phyloP scores from a whole-genome alignment of 2,113 vertebrate genomes.

The Cinclus mexicanus region DNA sequence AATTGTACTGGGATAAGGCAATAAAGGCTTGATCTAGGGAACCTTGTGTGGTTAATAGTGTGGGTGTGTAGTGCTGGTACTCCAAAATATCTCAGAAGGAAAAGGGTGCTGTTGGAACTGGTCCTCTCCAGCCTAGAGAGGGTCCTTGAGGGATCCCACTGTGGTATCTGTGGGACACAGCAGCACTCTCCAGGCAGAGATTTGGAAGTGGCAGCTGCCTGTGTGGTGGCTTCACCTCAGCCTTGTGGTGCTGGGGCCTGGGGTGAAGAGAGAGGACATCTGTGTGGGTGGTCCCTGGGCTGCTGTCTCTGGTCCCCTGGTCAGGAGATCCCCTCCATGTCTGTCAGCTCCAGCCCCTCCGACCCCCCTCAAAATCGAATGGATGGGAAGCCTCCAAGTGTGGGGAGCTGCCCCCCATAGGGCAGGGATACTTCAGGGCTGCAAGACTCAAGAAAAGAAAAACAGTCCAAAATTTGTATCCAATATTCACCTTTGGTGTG shows the following conservation, averaged over 20 bases:
- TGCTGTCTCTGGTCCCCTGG: background rate
- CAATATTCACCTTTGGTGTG: background rate
- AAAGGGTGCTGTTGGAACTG: background rate
- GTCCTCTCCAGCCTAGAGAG: background rate
- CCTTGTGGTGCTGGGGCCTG: background rate
- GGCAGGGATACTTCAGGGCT: background rate
- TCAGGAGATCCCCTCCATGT: background rate
- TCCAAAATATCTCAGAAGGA: background rate
- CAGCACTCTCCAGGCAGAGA: background rate
- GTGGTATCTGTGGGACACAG: background rate
- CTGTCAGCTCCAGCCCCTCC: background rate
- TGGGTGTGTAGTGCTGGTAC: background rate
- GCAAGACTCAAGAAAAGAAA: background rate
- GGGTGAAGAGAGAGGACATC: background rate
- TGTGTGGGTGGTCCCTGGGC: background rate
- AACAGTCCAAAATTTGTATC: background rate
- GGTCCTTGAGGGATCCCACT: background rate
- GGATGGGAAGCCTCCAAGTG: background rate
- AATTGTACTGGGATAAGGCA: background rate
- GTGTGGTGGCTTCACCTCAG: background rate
- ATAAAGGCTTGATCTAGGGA: slow-evolving; percentile 22
- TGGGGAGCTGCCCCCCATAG: background rate
- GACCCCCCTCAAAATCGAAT: accelerated
- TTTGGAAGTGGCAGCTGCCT: background rate
- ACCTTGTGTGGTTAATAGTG: background rate